Evolutionary conservation across 1,140 invertebrate genomes (phyloP), one percentile per base, ranked within the genome.

Genomic region (Zaprionus kolodkinae): DNA sequence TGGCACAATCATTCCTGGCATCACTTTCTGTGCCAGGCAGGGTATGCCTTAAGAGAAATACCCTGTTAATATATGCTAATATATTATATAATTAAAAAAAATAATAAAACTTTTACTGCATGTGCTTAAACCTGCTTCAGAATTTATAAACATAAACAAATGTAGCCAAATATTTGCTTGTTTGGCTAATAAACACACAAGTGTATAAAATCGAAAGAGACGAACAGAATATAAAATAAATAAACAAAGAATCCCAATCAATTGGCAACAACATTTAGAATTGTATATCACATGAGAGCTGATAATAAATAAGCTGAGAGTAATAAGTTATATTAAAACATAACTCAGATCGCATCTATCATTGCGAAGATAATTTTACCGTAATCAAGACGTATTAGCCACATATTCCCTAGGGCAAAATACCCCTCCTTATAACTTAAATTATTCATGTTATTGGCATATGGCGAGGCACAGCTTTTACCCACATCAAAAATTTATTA

Each of bases 401-500:
- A 10, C 15, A 21, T 7, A 48, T 1, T 7, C 45, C 15, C n/a
- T 48, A 1, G 43, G 43, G n/a, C 21, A 21, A n/a, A n/a, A n/a
- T n/a, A n/a, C n/a, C n/a, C 4, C 4, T 7, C 15, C 43, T 15
- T 54, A 25, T 36, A 35, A 15, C 17, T 13, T 10, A 40, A 60
- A 43, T 56, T 45, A 60, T 60, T 27, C 17, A 43, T 33, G 7
- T 3, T 6, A 56, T 33, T 55, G 43, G 25, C 54, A 38, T 45
- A n/a, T 54, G 33, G 59, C n/a, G 13, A n/a, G 30, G 30, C 35
- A 17, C 30, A 27, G 38, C 27, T 27, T 15, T 36, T 48, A 50
- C 43, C 57, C 57, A 45, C 66, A 67, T 79, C 61, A 30, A 40
- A 70, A 77, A 84, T 72, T 76, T 60, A 72, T 77, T 84, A 63